Conservation (phyloP, 2,113 vertebrate species). For the Hemiscyllium ocellatum region DNA sequence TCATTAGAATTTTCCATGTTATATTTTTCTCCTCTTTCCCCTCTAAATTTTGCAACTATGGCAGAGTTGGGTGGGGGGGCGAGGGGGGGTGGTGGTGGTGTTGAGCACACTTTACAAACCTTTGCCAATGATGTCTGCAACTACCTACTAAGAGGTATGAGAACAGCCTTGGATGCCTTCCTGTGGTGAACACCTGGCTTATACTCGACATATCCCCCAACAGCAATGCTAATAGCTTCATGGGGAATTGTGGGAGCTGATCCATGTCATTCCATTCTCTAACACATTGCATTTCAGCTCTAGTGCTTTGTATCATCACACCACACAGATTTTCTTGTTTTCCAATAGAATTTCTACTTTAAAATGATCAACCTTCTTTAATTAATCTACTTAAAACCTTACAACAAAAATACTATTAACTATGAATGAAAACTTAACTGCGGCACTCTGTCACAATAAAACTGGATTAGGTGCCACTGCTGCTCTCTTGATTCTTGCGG, state of each 20-base stretch:
- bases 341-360: background rate
- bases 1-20: background rate
- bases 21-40: background rate
- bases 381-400: background rate
- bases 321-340: background rate
- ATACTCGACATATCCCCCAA: background rate
- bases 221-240: background rate
- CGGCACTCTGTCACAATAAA: background rate
- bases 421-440: background rate
- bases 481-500: background rate
- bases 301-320: background rate
- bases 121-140: background rate
- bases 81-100: background rate
- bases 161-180: background rate
- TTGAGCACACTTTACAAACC: background rate
- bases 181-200: slow-evolving; percentile 29
- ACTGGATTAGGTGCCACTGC: background rate
- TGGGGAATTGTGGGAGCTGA: background rate
- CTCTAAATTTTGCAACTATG: background rate
- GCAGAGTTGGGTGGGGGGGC: background rate
- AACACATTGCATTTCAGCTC: background rate
- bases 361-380: background rate
- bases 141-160: background rate
- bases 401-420: background rate
- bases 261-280: background rate